These are phyloP conservation scores for Corynorhinus townsendii DNA, from an alignment of 2,113 vertebrate genomes.

Conservation along the genomic window DNA sequence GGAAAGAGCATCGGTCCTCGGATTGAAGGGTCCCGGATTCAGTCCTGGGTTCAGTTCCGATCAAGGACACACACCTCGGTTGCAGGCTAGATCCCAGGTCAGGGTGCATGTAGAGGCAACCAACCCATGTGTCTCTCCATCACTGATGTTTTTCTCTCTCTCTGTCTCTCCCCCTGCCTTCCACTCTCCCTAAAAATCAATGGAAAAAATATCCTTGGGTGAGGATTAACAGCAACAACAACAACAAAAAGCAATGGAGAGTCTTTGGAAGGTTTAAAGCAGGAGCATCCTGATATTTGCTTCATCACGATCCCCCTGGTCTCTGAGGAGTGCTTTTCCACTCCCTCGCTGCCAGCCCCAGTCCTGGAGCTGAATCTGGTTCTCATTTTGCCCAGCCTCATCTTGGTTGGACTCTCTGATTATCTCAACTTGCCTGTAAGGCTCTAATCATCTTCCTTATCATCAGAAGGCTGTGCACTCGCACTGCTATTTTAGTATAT, in stretches of 20 bases:
- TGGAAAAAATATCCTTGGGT: no score
- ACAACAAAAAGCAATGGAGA: not conserved
- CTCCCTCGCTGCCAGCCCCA: not conserved
- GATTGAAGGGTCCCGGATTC: no score
- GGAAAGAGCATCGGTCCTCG: no score
- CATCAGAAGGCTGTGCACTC: not conserved
- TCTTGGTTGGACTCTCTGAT: not conserved
- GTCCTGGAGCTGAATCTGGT: not conserved
- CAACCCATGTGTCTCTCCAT: no score
- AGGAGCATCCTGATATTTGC: not conserved
- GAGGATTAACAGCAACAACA: no score
- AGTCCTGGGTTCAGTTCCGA: no score
- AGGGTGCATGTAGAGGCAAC: no score
- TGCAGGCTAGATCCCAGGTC: no score
- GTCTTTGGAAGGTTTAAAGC: not conserved
- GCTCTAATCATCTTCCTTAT: not conserved
- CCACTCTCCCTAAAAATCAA: no score
- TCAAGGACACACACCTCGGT: no score
- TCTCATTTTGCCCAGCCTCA: not conserved
- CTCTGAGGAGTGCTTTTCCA: not conserved
- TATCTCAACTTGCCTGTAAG: not conserved
- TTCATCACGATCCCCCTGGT: not conserved
- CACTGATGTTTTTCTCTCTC: no score
- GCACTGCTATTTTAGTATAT: slow-evolving; percentile 18
- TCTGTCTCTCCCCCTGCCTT: no score